Percentiles rank a stretch among this genome's conserved stretches.
phyloP scores from a whole-genome alignment of 2,113 vertebrate genomes.

The Melanotaenia duboulayi region DNA sequence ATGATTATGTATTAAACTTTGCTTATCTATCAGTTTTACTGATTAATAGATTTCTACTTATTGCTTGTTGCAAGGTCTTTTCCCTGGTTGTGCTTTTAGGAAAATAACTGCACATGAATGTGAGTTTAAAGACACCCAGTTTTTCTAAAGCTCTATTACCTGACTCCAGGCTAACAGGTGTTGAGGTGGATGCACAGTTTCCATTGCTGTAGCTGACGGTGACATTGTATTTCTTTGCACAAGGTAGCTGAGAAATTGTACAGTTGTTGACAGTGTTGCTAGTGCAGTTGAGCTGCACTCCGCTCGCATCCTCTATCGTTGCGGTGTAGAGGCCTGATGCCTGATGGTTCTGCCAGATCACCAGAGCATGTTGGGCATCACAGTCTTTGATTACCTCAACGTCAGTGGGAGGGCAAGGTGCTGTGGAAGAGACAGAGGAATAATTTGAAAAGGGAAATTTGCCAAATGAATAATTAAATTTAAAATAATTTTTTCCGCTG shows the following conservation, averaged over 20 bases:
- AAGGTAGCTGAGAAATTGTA: constrained; percentile 61
- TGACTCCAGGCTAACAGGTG: constrained; percentile 67
- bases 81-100: background rate
- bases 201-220: constrained; percentile 64
- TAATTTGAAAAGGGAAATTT: background rate
- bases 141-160: constrained; percentile 37
- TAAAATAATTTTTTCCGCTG: background rate
- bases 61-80: background rate
- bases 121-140: background rate
- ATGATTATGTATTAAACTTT: too few species aligned
- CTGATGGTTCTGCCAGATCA: constrained; percentile 73
- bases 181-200: constrained; percentile 65
- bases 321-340: constrained; percentile 61
- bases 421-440: constrained; percentile 52
- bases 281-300: constrained; percentile 67
- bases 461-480: background rate
- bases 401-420: constrained; percentile 73
- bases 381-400: constrained; percentile 68
- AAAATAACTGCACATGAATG: background rate
- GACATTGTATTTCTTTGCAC: constrained; percentile 71
- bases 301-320: constrained; percentile 49
- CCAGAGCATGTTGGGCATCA: constrained; percentile 53
- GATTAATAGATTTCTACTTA: background rate
- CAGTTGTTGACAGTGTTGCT: constrained; percentile 69
- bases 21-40: too few species aligned